Evolutionary conservation across 2,797 vertebrate genomes (phyloP), one percentile per base, ranked within the genome.

Genomic region (Microctenopoma lineatum): DNA sequence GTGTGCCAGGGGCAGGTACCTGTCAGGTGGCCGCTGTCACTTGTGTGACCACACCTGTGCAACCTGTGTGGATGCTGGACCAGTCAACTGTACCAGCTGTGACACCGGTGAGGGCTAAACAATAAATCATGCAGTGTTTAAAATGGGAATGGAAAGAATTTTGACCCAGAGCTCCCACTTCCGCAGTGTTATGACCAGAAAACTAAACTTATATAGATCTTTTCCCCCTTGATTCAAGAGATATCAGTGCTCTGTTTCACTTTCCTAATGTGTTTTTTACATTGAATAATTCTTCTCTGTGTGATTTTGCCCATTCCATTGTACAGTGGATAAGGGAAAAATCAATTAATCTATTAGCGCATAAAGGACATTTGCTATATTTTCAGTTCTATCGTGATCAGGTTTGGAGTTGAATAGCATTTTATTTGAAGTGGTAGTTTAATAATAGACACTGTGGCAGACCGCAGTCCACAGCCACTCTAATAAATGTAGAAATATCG

Each of bases 11-110:
- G 92, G 94, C 66, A 97, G 96, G 84, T 97, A 94, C 83, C 89
- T 85, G 70, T 93, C 92, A 10, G 84, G 91, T 42, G 92, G 93
- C 16, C 94, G 87, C 42, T 98, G 97, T 78, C 94, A 94, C 83
- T 79, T 91, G 21, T 99, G 97, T 84, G 96, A 99, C 80, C 94
- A 95, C 69, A 97, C 95, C 72, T 99, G 97, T 77, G 89, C 89
- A 58, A 88, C 90, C 53, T 99, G 97, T 83, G 83, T 78, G 64
- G 96, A 95, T 15, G 92, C 87, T 9, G 95, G 93, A 18, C 86
- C 94, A 45, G 90, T 90, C 70, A 93, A 94, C 89, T 99, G 97
- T 15, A 96, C 90, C 15, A 68, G 91, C 74, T 98, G 97, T 84
- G 92, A 95, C 84, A 94, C 80, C 60, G 97, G 97, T 98, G 84